phyloP scores from a whole-genome alignment of 1,140 invertebrate species.

The Solenopsis fugax region DNA sequence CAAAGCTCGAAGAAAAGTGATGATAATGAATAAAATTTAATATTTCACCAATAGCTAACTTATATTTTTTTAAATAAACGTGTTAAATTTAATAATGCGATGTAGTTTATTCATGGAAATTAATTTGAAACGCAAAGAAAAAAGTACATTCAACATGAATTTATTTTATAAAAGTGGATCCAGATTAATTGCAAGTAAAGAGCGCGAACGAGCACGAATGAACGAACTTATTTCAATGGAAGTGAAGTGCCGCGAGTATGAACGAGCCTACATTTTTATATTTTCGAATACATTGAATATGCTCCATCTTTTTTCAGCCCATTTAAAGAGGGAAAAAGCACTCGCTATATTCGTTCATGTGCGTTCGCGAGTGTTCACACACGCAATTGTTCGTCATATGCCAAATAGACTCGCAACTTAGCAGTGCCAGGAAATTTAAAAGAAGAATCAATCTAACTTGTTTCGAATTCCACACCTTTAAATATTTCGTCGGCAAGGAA shows the following conservation, averaged over 20 bases:
- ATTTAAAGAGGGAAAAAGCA: background rate
- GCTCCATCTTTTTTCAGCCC: background rate
- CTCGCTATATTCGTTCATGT: background rate
- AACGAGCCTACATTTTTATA: background rate
- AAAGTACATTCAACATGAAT: background rate
- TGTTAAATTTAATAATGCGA: background rate
- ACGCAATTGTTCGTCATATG: background rate
- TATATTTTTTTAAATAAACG: slow-evolving; percentile 5
- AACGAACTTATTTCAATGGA: background rate
- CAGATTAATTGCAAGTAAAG: background rate
- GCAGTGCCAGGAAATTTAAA: background rate
- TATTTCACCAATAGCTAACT: background rate
- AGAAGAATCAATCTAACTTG: background rate
- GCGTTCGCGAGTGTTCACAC: background rate
- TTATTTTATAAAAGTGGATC: background rate
- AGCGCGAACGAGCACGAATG: background rate
- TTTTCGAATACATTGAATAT: background rate
- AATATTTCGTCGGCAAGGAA: slow-evolving; percentile 1
- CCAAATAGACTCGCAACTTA: background rate
- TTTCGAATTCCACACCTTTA: background rate
- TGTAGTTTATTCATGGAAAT: background rate
- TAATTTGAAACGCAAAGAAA: background rate
- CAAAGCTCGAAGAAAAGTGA: background rate
- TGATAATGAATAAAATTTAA: background rate
- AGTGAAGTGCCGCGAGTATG: background rate